These are phyloP conservation scores for Nebria brevicollis DNA, from an alignment of 2,888 invertebrate genomes.

Conservation along the genomic window DNA sequence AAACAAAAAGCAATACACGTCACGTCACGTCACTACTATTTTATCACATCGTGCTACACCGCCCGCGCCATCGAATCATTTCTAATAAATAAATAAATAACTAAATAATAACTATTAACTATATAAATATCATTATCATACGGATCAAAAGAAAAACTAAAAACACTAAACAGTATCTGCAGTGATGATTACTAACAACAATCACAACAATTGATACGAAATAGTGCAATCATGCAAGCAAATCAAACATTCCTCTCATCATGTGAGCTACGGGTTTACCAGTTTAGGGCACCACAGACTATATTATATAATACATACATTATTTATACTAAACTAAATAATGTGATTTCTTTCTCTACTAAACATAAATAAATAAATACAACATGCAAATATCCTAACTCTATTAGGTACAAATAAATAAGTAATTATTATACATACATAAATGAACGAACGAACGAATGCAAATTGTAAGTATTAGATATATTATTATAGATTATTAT, in stretches of 20 bases:
- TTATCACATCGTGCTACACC: conserved; percentile 1
- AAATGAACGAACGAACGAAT: neutral
- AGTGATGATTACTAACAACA: no score
- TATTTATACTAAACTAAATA: neutral
- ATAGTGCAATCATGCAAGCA: neutral
- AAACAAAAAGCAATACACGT: neutral
- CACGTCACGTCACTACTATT: neutral
- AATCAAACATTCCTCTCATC: neutral
- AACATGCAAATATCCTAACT: no score
- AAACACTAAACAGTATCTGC: no score
- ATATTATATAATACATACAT: neutral
- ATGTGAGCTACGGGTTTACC: neutral
- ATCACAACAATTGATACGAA: no score
- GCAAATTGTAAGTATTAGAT: no score
- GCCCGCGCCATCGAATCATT: neutral
- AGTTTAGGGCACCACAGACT: neutral
- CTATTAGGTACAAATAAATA: no score
- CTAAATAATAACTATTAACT: neutral
- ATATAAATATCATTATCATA: no score
- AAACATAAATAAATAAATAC: no score
- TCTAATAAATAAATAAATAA: neutral
- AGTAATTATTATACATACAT: neutral
- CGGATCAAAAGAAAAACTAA: no score
- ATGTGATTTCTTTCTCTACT: neutral
- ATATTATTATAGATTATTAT: neutral